phyloP scores from a whole-genome alignment of 2,888 invertebrate genomes.

The Colletes collaris region DNA sequence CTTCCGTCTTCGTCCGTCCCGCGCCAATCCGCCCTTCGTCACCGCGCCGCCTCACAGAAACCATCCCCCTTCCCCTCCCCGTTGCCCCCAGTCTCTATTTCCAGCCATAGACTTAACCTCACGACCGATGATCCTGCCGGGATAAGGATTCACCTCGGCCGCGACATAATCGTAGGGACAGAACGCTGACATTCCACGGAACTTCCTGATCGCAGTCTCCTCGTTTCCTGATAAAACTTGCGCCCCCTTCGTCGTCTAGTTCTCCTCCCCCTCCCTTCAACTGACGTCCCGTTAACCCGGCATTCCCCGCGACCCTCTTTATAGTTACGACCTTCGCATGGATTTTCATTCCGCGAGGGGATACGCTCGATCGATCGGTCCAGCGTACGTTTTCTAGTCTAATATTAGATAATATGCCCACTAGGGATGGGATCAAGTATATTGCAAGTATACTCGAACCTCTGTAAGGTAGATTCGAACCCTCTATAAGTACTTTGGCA shows the following conservation, averaged over 20 bases:
- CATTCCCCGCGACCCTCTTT: constrained; percentile 34
- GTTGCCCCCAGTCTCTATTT: constrained; percentile 42
- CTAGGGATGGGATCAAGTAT: too few species aligned
- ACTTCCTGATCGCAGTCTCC: constrained; percentile 61
- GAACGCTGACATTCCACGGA: constrained; percentile 65
- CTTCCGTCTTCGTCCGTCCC: constrained; percentile 16
- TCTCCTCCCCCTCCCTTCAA: not conserved
- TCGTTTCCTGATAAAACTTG: constrained; percentile 60
- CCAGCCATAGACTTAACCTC: constrained; percentile 69
- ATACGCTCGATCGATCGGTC: too few species aligned
- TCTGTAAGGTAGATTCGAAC: too few species aligned
- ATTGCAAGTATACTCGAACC: too few species aligned
- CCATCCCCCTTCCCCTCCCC: not conserved
- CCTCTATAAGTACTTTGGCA: too few species aligned
- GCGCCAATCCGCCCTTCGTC: not conserved
- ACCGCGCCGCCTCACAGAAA: not conserved
- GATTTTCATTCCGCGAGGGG: constrained; percentile 41
- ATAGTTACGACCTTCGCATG: constrained; percentile 56
- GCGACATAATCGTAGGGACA: constrained; percentile 68
- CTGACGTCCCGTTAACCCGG: constrained; percentile 57
- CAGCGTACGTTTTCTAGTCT: too few species aligned
- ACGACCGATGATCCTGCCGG: constrained; percentile 68
- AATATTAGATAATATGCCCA: too few species aligned
- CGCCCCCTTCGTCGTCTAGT: not conserved
- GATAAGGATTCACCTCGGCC: constrained; percentile 69